A percentile compares a stretch with the other conserved stretches of the same genome.
These are phyloP conservation scores for Pherbina coryleti DNA, from an alignment of 2,888 invertebrate species.

Conservation along the genomic window DNA sequence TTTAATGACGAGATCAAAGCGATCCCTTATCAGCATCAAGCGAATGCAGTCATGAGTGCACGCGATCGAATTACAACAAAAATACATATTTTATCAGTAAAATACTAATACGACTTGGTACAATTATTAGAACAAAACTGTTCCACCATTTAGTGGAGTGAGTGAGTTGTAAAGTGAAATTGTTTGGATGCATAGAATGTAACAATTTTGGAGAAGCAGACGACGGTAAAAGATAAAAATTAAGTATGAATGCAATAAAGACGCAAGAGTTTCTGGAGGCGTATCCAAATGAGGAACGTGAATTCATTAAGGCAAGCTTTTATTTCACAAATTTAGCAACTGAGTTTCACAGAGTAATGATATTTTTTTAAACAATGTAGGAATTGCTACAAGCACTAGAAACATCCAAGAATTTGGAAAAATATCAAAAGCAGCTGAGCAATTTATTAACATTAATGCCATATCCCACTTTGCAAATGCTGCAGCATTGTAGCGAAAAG, in stretches of 20 bases:
- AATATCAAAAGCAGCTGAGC: conserved; percentile 44
- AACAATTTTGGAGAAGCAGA: too few species aligned
- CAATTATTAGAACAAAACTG: too few species aligned
- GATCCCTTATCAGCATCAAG: too few species aligned
- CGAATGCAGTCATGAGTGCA: background rate
- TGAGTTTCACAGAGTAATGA: too few species aligned
- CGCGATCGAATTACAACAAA: background rate
- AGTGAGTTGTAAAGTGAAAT: background rate
- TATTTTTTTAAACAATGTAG: background rate
- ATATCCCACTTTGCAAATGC: conserved; percentile 56
- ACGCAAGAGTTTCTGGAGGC: conserved; percentile 51
- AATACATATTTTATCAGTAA: background rate
- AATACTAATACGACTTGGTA: too few species aligned
- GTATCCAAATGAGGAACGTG: conserved; percentile 50
- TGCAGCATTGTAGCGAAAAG: conserved; percentile 45
- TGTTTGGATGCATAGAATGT: background rate
- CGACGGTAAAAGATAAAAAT: background rate
- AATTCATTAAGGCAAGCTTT: conserved; percentile 52
- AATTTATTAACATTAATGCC: conserved; percentile 46
- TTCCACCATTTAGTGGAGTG: too few species aligned
- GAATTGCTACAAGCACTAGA: conserved; percentile 1
- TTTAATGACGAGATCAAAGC: background rate
- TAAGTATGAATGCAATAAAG: background rate
- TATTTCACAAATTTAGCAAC: background rate
- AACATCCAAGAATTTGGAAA: background rate